phyloP scores from a whole-genome alignment of 2,113 vertebrate species.

The Ovibos moschatus region DNA sequence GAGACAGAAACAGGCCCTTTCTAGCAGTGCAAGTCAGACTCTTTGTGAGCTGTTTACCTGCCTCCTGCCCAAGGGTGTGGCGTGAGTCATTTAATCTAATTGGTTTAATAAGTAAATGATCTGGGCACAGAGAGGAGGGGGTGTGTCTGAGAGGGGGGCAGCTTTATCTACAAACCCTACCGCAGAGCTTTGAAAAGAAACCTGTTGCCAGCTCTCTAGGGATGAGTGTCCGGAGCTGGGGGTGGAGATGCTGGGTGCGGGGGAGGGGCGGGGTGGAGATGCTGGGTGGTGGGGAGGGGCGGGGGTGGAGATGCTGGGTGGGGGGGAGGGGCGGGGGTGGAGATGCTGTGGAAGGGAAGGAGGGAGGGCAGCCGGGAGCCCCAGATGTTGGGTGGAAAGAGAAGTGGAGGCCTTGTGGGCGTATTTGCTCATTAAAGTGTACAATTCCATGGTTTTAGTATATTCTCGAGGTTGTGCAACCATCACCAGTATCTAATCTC shows the following conservation, averaged over 20 bases:
- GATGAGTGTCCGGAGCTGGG: not conserved
- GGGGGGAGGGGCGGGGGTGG: too few relatives aligned
- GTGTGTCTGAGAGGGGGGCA: conserved; percentile 23
- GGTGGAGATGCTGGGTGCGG: not conserved
- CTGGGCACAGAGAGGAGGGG: not conserved
- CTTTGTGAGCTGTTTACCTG: conserved; percentile 53
- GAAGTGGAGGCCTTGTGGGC: not conserved
- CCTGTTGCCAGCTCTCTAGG: conserved; percentile 46
- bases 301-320: not conserved
- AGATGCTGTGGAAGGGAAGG: not conserved
- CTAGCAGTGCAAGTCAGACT: conserved; percentile 6
- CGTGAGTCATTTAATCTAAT: conserved; percentile 67
- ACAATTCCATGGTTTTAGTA: not conserved
- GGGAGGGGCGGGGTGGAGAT: not conserved
- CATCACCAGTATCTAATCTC: not conserved
- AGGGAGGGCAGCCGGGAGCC: not conserved
- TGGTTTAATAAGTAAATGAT: conserved; percentile 69
- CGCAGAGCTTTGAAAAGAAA: conserved; percentile 2
- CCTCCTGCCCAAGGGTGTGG: conserved; percentile 44
- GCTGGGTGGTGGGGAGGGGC: not conserved
- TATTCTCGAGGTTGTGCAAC: not conserved
- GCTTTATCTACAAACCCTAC: not conserved
- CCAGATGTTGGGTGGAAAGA: not conserved
- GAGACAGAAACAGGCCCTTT: conserved; percentile 37
- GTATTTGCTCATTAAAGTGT: not conserved